Evolutionary conservation across 2,113 vertebrate genomes (phyloP), one percentile per base, ranked within the genome.

Genomic region (Dolichallabes microphthalmus): DNA sequence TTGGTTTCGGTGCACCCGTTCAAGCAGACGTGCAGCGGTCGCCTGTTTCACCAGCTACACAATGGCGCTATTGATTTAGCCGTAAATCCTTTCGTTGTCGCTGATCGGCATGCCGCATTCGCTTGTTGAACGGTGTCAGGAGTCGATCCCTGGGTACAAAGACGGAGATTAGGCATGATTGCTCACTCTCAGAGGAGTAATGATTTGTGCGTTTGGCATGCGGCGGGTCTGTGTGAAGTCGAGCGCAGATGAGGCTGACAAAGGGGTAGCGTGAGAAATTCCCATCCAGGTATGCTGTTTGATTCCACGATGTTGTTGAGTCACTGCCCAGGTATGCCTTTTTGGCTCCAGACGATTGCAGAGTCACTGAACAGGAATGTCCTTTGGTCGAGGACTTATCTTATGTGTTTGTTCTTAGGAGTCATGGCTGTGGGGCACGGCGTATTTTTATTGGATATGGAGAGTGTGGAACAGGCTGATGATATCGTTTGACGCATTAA

Each of bases 311-410:
- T 64, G 60, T 25, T 45, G 58, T 50, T 80, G 60, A 52, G 60
- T 81, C 78, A 80, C 35, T 80, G 32, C 68, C 25, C 80, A 82
- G 85, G 88, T 87, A 86, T 77, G 60, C 14, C 12, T 52, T 55
- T 60, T 55, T 83, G 69, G 85, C 81, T 82, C 83, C 75, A 75
- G 73, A 53, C 82, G 35, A 58, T 25, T 74, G 66, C 50, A 90
- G 88, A 91, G 58, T 90, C 86, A 90, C 63, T 14, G 63, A 50
- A 32, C 66, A 89, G 85, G 85, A 90, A 90, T 89, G 87, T 80
- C 79, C 61, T 55, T 69, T 78, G n/a, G 80, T 39, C 30, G 30
- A 79, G 66, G 32, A 50, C 39, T 50, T 27, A 79, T 20, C 22
- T 50, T 22, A 81, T 39, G 35, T 86, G 76, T 86, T 83, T 83